These are phyloP conservation scores for Climacteris rufus DNA, from an alignment of 2,113 vertebrate species.

Conservation along the genomic window DNA sequence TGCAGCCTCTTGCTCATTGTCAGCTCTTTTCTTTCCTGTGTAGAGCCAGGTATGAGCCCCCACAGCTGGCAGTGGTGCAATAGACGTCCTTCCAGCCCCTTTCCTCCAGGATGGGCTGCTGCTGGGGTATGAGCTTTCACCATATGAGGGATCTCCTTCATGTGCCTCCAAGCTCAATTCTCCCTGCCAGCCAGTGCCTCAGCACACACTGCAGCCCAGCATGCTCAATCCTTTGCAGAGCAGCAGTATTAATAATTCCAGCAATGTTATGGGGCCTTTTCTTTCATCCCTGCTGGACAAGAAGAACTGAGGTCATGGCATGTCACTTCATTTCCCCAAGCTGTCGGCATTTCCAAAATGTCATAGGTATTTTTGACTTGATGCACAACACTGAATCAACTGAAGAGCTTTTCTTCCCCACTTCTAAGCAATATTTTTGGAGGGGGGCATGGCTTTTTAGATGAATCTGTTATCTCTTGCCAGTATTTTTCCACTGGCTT, in stretches of 20 bases:
- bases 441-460: neutral
- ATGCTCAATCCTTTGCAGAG: neutral
- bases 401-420: neutral
- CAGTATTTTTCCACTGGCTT: neutral
- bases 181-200: neutral
- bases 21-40: neutral
- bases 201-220: neutral
- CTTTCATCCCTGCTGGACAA: neutral
- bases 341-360: slow-evolving; percentile 39
- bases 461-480: neutral
- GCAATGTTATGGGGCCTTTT: neutral
- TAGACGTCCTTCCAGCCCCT: neutral
- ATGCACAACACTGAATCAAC: neutral
- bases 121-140: neutral
- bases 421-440: neutral
- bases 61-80: fast-evolving
- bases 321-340: slow-evolving; percentile 6
- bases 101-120: neutral
- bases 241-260: neutral
- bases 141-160: neutral
- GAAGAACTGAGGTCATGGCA: neutral
- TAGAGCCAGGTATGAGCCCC: neutral
- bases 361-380: neutral
- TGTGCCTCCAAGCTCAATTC: neutral
- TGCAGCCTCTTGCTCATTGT: neutral